phyloP scores from a whole-genome alignment of 2,888 invertebrate genomes.

The Syrphus vitripennis region DNA sequence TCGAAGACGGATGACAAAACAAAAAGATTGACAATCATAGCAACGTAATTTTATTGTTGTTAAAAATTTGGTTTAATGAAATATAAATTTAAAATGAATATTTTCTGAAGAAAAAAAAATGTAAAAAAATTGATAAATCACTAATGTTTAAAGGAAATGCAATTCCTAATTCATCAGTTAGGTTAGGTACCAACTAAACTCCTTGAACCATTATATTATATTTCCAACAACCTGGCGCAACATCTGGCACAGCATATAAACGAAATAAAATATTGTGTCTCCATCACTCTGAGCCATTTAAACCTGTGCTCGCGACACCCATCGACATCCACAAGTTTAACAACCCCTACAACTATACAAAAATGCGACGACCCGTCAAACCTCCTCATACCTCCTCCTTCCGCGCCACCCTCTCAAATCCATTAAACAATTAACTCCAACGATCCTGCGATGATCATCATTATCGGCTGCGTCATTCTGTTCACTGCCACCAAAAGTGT shows the following conservation, averaged over 20 bases:
- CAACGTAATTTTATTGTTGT: no score
- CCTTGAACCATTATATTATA: conserved; percentile 43
- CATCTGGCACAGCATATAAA: conserved; percentile 40
- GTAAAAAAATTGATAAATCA: no score
- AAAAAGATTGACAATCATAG: no score
- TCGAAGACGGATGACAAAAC: no score
- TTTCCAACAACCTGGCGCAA: conserved; percentile 51
- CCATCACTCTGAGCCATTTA: conserved; percentile 17
- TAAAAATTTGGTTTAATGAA: no score
- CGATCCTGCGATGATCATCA: conserved; percentile 55
- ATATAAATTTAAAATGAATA: no score
- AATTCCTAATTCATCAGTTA: no score
- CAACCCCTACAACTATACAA: conserved; percentile 35
- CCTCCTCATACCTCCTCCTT: no score
- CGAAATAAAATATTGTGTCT: conserved; percentile 49
- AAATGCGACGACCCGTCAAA: not conserved
- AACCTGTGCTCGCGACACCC: conserved; percentile 32
- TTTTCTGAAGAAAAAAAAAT: no score
- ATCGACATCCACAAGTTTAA: conserved; percentile 47
- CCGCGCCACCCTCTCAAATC: conserved; percentile 18
- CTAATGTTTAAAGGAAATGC: no score
- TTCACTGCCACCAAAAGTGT: conserved; percentile 47
- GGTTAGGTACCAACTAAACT: no score
- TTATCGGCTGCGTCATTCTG: conserved; percentile 62
- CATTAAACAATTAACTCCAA: conserved; percentile 70